Conservation (phyloP, 64 coral and sea anemone species). For the Anthopleura sola region DNA sequence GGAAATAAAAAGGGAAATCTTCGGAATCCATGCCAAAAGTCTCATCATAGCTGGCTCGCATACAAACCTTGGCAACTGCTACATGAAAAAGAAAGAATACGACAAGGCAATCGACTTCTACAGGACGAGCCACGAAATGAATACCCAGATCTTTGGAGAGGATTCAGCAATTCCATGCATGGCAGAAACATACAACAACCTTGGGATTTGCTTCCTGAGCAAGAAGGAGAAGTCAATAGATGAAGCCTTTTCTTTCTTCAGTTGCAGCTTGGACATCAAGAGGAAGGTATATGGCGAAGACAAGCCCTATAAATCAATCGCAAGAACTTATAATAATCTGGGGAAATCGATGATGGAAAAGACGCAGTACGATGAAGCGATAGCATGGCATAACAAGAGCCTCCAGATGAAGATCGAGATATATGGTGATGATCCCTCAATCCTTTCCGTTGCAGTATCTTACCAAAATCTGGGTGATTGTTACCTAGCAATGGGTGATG, state of each 20-base stretch:
- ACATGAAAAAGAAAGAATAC: background rate
- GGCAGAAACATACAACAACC: background rate
- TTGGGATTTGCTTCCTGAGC: background rate
- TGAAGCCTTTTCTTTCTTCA: background rate
- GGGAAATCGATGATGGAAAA: slow-evolving; percentile 2
- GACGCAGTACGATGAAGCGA: background rate
- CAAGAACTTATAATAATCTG: background rate
- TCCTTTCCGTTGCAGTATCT: background rate
- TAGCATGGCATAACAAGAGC: background rate
- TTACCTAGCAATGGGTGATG: background rate
- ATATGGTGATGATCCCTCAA: background rate
- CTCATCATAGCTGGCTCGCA: background rate
- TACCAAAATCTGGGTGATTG: slow-evolving; percentile 3
- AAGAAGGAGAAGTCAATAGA: background rate
- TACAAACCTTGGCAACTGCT: background rate
- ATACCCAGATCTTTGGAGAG: background rate
- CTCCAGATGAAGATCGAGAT: background rate
- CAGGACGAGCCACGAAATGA: background rate
- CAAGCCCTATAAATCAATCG: background rate
- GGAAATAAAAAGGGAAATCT: background rate
- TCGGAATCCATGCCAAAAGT: background rate
- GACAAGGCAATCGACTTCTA: background rate
- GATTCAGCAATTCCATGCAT: background rate
- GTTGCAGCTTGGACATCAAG: background rate
- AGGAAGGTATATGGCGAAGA: background rate